These are phyloP conservation scores for Chrysogorgia sp. DNA, from an alignment of 92 coral and sea anemone species.

Conservation along the genomic window DNA sequence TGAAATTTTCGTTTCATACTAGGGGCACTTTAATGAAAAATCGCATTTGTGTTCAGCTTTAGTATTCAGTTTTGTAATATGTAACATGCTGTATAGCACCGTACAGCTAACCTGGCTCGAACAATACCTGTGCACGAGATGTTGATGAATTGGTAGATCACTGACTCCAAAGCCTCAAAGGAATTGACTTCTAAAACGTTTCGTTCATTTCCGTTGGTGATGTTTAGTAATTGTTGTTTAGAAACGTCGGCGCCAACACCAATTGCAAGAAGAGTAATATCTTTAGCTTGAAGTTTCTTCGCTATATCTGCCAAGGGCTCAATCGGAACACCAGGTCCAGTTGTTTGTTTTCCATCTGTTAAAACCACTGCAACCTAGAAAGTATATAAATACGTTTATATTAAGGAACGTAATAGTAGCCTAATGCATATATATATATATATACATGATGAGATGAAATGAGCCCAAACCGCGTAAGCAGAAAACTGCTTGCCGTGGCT, in stretches of 20 bases:
- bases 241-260: conserved; percentile 9
- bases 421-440: too few species aligned
- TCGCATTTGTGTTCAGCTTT: too few species aligned
- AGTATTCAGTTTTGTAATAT: too few species aligned
- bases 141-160: conserved; percentile 19
- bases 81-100: too few species aligned
- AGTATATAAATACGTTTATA: not conserved
- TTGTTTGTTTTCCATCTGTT: conserved; percentile 27
- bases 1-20: too few species aligned
- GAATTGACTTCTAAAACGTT: conserved; percentile 28
- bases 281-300: conserved; percentile 15
- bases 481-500: too few species aligned
- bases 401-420: not conserved
- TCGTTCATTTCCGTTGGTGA: conserved; percentile 27
- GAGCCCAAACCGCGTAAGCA: too few species aligned
- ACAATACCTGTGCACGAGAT: conserved; percentile 25
- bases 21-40: too few species aligned
- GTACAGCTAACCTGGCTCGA: too few species aligned
- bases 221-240: not conserved
- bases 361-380: conserved; percentile 33
- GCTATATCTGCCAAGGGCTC: conserved; percentile 20
- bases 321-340: conserved; percentile 26
- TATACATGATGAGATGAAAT: too few species aligned
- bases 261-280: conserved; percentile 26
- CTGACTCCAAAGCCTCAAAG: not conserved